These are phyloP conservation scores for Collichthys lucidus DNA, from an alignment of 2,113 vertebrate species.

Conservation along the genomic window DNA sequence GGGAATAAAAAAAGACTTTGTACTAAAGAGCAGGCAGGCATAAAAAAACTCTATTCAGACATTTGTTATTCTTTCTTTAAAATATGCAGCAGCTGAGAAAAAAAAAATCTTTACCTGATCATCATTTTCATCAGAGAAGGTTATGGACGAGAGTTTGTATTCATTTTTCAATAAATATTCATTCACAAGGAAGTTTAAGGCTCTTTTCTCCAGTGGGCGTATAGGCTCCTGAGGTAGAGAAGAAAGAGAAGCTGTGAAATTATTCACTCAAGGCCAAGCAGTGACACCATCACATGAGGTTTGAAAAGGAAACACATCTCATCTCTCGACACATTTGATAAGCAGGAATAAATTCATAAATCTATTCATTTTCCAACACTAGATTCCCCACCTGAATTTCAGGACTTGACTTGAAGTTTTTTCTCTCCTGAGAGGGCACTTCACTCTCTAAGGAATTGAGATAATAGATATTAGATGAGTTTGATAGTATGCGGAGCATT, in stretches of 20 bases:
- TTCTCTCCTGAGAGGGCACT: slow-evolving; percentile 97
- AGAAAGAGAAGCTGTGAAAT: slow-evolving; percentile 31
- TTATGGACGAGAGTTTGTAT: slow-evolving; percentile 98
- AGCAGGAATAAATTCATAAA: slow-evolving; percentile 8
- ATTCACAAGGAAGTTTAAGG: slow-evolving; percentile 99
- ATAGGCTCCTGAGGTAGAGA: slow-evolving; percentile 90
- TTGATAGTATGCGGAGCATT: slow-evolving; percentile 23
- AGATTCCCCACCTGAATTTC: slow-evolving; percentile 95
- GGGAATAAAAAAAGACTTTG: background rate
- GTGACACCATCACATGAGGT: background rate
- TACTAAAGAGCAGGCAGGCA: background rate
- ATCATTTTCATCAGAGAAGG: slow-evolving; percentile 99
- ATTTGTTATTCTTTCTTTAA: background rate
- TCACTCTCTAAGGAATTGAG: slow-evolving; percentile 89
- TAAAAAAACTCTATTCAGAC: background rate
- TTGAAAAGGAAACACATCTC: slow-evolving; percentile 8
- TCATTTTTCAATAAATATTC: slow-evolving; percentile 99
- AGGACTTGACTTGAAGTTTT: slow-evolving; percentile 98
- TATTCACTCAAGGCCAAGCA: slow-evolving; percentile 5
- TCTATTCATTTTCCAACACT: slow-evolving; percentile 5
- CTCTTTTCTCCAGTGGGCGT: slow-evolving; percentile 98
- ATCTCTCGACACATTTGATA: slow-evolving; percentile 21
- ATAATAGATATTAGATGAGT: slow-evolving; percentile 47
- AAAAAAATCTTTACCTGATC: slow-evolving; percentile 90
- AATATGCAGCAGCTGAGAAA: background rate